Evolutionary conservation across 2,888 invertebrate species (phyloP).

Genomic region (Rhingia campestris): DNA sequence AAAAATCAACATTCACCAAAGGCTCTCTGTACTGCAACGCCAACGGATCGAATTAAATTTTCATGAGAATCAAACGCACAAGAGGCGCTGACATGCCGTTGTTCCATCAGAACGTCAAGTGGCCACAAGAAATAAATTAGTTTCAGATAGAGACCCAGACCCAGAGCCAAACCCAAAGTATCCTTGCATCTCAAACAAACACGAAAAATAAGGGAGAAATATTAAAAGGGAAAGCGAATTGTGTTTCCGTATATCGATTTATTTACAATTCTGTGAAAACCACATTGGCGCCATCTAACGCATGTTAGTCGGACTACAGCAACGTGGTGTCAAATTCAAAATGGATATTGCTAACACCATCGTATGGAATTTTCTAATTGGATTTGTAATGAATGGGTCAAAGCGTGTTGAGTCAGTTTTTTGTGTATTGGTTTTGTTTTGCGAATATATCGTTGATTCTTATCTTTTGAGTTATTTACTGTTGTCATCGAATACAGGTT

Average conservation of each 20-base stretch:
- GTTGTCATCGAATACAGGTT: constrained; percentile 7
- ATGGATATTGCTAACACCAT: constrained; percentile 9
- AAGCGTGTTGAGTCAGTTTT: constrained; percentile 15
- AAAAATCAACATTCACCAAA: constrained; percentile 13
- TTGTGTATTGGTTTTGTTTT: background rate
- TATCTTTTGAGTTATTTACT: background rate
- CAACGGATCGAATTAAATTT: constrained; percentile 66
- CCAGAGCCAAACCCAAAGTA: constrained; percentile 23
- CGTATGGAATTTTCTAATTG: constrained; percentile 48
- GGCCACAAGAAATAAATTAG: constrained; percentile 44
- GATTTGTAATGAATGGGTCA: constrained; percentile 27
- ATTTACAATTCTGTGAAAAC: constrained; percentile 21
- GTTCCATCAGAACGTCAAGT: constrained; percentile 39
- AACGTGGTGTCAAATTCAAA: constrained; percentile 49
- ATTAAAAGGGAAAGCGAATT: constrained; percentile 55
- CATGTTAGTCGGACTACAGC: constrained; percentile 30
- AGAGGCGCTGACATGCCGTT: background rate
- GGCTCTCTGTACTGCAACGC: constrained; percentile 5
- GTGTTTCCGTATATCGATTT: constrained; percentile 7
- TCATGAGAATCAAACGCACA: constrained; percentile 54
- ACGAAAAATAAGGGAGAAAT: constrained; percentile 8
- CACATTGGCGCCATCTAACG: constrained; percentile 55
- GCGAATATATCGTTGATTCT: background rate
- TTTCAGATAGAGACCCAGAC: constrained; percentile 35
- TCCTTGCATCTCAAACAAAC: constrained; percentile 11